phyloP scores from a whole-genome alignment of 2,888 invertebrate species.

The Zaprionus lineosus region DNA sequence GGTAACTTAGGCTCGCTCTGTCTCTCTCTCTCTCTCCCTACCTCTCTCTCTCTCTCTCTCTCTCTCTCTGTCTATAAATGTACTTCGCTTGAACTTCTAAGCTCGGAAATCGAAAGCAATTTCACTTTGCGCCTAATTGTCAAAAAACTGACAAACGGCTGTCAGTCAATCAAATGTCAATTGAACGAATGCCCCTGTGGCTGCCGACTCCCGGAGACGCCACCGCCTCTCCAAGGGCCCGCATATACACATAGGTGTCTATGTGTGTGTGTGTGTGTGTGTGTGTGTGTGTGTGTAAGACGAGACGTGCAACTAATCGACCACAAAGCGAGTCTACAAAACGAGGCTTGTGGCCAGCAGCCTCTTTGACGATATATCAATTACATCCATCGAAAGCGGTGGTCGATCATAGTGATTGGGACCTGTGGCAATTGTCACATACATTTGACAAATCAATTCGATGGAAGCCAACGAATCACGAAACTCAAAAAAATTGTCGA shows the following conservation, averaged over 20 bases:
- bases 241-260: too few species aligned
- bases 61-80: not conserved
- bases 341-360: constrained; percentile 37
- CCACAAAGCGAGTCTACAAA: constrained; percentile 54
- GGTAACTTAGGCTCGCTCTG: constrained; percentile 47
- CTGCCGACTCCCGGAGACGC: constrained; percentile 24
- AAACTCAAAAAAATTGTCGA: too few species aligned
- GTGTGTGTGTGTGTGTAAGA: constrained; percentile 31
- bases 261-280: not conserved
- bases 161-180: constrained; percentile 76
- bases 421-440: constrained; percentile 30
- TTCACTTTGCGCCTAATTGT: constrained; percentile 74
- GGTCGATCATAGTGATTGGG: constrained; percentile 27
- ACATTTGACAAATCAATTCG: not conserved
- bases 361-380: constrained; percentile 40
- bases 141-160: constrained; percentile 72
- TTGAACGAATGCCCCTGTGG: constrained; percentile 54
- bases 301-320: constrained; percentile 63
- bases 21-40: too few species aligned
- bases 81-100: constrained; percentile 2
- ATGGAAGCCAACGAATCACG: too few species aligned
- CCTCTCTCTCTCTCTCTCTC: constrained; percentile 1
- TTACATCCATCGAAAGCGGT: constrained; percentile 18
- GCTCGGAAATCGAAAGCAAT: constrained; percentile 70
- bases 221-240: too few species aligned